Evolutionary conservation across 1,140 invertebrate species (phyloP).

Genomic region (Apis laboriosa): DNA sequence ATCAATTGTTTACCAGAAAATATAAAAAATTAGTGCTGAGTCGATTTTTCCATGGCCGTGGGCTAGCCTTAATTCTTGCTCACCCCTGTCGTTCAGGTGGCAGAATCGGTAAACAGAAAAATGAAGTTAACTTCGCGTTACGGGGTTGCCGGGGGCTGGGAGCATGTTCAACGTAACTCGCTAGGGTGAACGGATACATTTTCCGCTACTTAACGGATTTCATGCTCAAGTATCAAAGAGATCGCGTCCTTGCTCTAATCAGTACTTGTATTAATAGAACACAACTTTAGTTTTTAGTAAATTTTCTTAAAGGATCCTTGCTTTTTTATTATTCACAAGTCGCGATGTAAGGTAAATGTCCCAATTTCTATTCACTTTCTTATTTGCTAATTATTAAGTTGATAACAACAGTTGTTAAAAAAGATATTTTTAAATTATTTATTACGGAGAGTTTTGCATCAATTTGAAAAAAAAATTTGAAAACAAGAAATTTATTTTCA

Average conservation of each 20-base stretch:
- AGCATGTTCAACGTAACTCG: conserved; percentile 53
- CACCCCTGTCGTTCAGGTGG: conserved; percentile 69
- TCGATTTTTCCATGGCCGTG: conserved; percentile 43
- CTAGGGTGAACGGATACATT: conserved; percentile 73
- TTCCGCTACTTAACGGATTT: conserved; percentile 77
- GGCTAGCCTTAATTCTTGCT: conserved; percentile 55
- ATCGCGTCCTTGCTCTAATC: conserved; percentile 73
- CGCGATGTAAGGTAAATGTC: too few species aligned
- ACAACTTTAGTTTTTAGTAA: conserved; percentile 46
- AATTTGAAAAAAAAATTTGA: too few species aligned
- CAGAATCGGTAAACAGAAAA: conserved; percentile 70
- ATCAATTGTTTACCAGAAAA: conserved; percentile 14
- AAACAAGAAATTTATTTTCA: too few species aligned
- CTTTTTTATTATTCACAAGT: background rate
- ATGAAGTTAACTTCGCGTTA: conserved; percentile 57
- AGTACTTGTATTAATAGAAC: conserved; percentile 71
- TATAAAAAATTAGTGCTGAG: conserved; percentile 22
- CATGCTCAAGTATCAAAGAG: conserved; percentile 73
- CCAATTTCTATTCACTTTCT: too few species aligned
- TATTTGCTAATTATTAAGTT: background rate
- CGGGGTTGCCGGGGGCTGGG: conserved; percentile 19
- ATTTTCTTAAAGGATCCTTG: conserved; percentile 52
- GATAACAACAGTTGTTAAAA: background rate
- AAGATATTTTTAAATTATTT: too few species aligned
- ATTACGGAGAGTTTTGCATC: too few species aligned